phyloP scores from a whole-genome alignment of 2,113 vertebrate genomes.

The Castor canadensis region DNA sequence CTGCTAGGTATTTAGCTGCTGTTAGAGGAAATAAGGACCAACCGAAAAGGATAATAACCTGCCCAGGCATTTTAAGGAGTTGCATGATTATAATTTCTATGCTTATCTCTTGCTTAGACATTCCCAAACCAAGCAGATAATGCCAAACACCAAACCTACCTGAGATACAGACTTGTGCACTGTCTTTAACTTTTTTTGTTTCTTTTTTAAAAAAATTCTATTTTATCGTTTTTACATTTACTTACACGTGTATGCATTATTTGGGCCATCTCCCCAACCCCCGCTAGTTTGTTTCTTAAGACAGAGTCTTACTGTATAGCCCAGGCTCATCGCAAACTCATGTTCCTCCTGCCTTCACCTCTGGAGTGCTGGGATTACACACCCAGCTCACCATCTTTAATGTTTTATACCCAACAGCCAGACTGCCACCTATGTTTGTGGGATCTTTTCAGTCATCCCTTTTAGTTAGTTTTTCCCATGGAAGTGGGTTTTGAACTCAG shows the following conservation, averaged over 20 bases:
- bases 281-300: no score
- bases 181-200: no score
- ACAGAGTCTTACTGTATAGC: no score
- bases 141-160: neutral
- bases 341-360: no score
- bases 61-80: neutral
- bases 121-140: neutral
- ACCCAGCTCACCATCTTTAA: no score
- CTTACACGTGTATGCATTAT: no score
- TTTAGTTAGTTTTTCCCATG: neutral
- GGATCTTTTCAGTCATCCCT: neutral
- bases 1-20: conserved; percentile 15
- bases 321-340: no score
- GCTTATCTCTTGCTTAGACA: neutral
- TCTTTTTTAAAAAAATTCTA: neutral
- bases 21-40: neutral
- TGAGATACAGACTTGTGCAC: neutral
- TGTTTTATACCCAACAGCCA: neutral
- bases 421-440: neutral
- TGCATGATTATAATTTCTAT: neutral
- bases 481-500: no score
- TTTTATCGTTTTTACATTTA: no score
- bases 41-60: neutral
- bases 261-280: no score
- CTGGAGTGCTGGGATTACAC: no score